Evolutionary conservation across 2,888 invertebrate species (phyloP), one percentile per base, ranked within the genome.

Genomic region (Neoascia interrupta): DNA sequence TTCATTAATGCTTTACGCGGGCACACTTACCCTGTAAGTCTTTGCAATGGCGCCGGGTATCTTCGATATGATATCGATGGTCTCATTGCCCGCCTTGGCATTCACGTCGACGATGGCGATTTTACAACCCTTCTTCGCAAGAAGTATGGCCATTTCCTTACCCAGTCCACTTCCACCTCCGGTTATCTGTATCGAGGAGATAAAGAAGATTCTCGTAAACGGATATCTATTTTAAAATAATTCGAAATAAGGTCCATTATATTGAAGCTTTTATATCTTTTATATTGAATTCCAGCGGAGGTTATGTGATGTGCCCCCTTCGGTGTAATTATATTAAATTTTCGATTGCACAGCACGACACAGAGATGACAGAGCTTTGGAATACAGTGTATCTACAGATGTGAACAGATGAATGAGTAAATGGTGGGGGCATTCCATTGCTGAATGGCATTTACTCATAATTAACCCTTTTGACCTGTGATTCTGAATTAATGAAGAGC

Each of bases 111-210:
- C 87, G 8, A 89, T 84, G n/a, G 88, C 88, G 70, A 89, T 81
- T 81, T 88, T 88, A 81, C 89, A 89, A 11, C 89, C 89, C 80
- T 87, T 85, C 54, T 85, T 84, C 2, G 88, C 88, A 66, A 90
- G 84, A 51, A 87, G 84, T 31, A 88, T 76, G 19, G 88, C 88
- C 23, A 90, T 87, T 83, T 89, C 89, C 37, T 89, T 86, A 3
- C 90, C 90, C 70, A 90, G 84, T 15, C 90, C 90, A 79, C 89
- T 88, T 63, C 88, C 90, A 51, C 89, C 89, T 21, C 90, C 90
- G 15, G 90, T 90, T 28, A 90, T 87, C 89, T 90, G 45, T 13
- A 56, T n/a, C n/a, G n/a, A n/a, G n/a, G n/a, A n/a, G n/a, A n/a
- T n/a, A n/a, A n/a, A n/a, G n/a, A 26, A 16, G 4, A 6, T 16